Base-by-base conservation (phyloP, 2,113 vertebrate genomes). In the Cyrtonyx montezumae region DNA sequence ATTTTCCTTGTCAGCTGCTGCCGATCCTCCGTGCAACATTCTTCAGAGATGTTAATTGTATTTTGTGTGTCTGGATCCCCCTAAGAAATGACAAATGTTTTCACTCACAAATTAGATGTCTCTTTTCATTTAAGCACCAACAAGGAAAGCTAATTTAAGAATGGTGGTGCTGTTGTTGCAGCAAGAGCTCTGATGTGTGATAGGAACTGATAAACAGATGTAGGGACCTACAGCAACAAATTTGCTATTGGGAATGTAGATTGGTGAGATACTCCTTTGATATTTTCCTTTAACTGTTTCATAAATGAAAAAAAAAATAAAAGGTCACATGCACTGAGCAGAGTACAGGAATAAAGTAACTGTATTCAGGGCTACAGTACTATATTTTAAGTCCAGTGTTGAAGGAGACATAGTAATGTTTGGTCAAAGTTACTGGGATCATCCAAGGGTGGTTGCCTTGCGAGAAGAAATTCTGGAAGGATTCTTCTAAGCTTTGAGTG, bases 61-160 rank as follows among this genome's bases (percentile, higher is more conserved):
- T 97, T 97, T 95, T 93, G 87, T 90, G 46, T 91, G 95, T 89
- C 84, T 92, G 82, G 56, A 92, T 94, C 93, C 88, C 94, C 95
- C 79, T 90, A 96, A 95, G 93, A 97, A 95, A 96, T 92, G 87
- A 95, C 94, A 94, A 95, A 91, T 40, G 19, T 84, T 96, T 95
- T 96, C 94, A 82, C 91, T 93, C 95, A 88, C 94, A 96, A 97
- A 97, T 97, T 90, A 92, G 93, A 96, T 95, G 96, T 97, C 97
- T 96, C 94, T 97, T 96, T 97, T 94, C 93, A 97, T 97, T 96
- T 96, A 92, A 96, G 66, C 89, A 83, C 88, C 87, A 93, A 42
- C 91, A 88, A 96, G 88, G 82, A 94, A 94, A 95, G 90, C 90
- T 93, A 95, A 97, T 96, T 93, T 93, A 91, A 59, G 53, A 84